Conservation (phyloP, 2,797 vertebrate species). For the Onychomys arenicola region DNA sequence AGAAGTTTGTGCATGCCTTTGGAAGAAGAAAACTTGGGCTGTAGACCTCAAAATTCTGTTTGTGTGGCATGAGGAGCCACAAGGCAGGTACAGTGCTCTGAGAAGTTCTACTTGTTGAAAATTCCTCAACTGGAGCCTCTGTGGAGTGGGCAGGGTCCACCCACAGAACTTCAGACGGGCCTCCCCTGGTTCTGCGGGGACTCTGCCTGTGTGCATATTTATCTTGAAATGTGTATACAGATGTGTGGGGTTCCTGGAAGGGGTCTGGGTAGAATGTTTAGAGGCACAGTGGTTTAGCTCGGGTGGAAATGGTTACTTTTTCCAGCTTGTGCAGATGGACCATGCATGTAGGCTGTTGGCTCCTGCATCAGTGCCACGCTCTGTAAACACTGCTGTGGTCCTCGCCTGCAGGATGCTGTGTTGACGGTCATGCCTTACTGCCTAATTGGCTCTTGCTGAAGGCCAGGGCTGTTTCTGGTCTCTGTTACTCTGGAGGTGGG, state of each 20-base stretch:
- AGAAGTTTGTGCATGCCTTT: slow-evolving; percentile 54
- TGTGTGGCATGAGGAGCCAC: neutral
- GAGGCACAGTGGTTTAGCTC: slow-evolving; percentile 49
- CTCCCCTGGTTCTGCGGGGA: neutral
- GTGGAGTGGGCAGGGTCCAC: neutral
- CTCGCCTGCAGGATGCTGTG: slow-evolving; percentile 60
- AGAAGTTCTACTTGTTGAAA: slow-evolving; percentile 31
- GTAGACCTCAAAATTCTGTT: slow-evolving; percentile 54
- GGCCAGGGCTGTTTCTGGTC: neutral
- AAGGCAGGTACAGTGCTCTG: neutral
- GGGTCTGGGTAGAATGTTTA: slow-evolving; percentile 59
- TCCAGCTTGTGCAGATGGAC: slow-evolving; percentile 73
- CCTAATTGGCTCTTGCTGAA: slow-evolving; percentile 58
- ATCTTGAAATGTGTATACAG: slow-evolving; percentile 77
- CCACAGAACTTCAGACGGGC: slow-evolving; percentile 8
- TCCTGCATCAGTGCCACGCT: slow-evolving; percentile 60
- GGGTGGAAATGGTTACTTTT: slow-evolving; percentile 77
- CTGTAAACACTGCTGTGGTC: slow-evolving; percentile 69
- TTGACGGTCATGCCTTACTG: slow-evolving; percentile 67
- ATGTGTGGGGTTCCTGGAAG: slow-evolving; percentile 74
- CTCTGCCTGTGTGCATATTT: slow-evolving; percentile 66
- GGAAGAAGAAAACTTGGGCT: slow-evolving; percentile 5
- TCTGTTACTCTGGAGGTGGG: slow-evolving; percentile 1
- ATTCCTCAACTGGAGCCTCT: neutral
- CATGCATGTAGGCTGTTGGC: slow-evolving; percentile 49